A percentile compares a stretch with the other conserved stretches of the same genome.
Conservation (phyloP, 2,888 invertebrate genomes). For the Campoplex nolae region DNA sequence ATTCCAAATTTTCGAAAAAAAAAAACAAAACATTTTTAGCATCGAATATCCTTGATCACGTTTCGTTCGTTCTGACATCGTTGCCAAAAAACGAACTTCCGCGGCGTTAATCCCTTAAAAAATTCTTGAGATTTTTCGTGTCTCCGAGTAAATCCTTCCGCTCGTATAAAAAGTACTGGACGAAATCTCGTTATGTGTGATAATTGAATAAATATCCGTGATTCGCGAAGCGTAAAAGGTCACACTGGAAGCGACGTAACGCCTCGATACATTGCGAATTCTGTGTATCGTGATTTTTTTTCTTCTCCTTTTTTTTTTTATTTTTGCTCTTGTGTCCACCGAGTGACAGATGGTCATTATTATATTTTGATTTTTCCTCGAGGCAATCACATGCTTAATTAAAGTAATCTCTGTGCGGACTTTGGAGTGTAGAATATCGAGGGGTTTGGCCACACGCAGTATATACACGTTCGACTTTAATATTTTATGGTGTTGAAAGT, state of each 20-base stretch:
- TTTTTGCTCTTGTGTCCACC: not conserved
- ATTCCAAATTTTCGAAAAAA: not conserved
- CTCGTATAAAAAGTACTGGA: not conserved
- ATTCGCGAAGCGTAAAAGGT: constrained; percentile 7
- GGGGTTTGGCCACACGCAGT: constrained; percentile 11
- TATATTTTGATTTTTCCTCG: constrained; percentile 68
- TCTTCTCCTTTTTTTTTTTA: not conserved
- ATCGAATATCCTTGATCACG: not conserved
- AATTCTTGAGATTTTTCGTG: not conserved
- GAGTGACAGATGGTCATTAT: constrained; percentile 68
- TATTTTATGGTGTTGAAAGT: not conserved
- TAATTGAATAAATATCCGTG: not conserved
- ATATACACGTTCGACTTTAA: not conserved
- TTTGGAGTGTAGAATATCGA: constrained; percentile 72
- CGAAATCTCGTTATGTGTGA: not conserved
- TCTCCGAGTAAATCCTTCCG: not conserved
- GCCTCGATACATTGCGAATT: not conserved
- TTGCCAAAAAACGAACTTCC: not conserved
- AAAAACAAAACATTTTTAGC: not conserved
- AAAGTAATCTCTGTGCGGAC: constrained; percentile 77
- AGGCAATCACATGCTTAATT: constrained; percentile 76
- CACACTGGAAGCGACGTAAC: constrained; percentile 9
- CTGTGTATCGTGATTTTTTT: not conserved
- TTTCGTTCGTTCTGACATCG: not conserved
- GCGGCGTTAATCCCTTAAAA: not conserved